A percentile compares a stretch with the other conserved stretches of the same genome.
phyloP scores from a whole-genome alignment of 2,797 vertebrate genomes.

The Gymnothorax reevesii region DNA sequence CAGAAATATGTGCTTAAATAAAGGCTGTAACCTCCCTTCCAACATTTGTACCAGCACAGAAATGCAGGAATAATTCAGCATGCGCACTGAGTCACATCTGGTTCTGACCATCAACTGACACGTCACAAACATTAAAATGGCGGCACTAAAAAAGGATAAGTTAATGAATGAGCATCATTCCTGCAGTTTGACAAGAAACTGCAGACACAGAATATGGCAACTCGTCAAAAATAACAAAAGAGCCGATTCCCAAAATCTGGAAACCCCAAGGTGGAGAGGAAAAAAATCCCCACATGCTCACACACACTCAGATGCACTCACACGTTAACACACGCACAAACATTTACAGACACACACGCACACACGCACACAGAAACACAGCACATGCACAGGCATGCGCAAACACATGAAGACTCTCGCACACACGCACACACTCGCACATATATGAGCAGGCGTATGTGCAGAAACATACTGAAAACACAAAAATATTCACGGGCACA shows the following conservation, averaged over 20 bases:
- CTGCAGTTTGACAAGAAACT: conserved; percentile 64
- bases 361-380: too few relatives aligned
- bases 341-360: background rate
- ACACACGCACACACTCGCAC: background rate
- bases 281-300: background rate
- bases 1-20: conserved; percentile 13
- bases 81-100: background rate
- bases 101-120: background rate
- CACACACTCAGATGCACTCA: background rate
- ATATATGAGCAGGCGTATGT: background rate
- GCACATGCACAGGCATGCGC: background rate
- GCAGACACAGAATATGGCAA: conserved; percentile 71
- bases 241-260: conserved; percentile 74
- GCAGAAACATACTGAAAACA: too few relatives aligned
- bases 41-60: background rate
- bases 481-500: background rate
- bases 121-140: background rate
- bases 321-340: background rate
- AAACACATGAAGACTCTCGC: background rate
- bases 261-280: conserved; percentile 69
- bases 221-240: conserved; percentile 78
- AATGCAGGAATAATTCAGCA: background rate
- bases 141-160: too few relatives aligned
- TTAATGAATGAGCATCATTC: conserved; percentile 55
- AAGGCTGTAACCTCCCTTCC: background rate